Conservation (phyloP, 2,113 vertebrate genomes). For the Pterocles gutturalis region DNA sequence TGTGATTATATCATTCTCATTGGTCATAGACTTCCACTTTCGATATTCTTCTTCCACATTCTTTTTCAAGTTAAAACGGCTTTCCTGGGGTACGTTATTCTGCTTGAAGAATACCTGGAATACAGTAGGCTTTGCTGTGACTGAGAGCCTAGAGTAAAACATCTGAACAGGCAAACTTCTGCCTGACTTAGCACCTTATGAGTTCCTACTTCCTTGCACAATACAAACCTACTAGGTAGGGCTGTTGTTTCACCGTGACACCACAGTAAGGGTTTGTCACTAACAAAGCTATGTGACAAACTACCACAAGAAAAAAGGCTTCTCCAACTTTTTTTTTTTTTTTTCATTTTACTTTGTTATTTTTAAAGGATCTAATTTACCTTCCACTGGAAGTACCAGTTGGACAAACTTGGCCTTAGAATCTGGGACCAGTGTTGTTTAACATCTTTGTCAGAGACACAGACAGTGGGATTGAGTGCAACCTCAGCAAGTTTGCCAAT, state of each 20-base stretch:
- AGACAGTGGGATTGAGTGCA: too few species aligned
- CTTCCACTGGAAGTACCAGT: neutral
- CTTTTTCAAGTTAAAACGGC: slow-evolving; percentile 98
- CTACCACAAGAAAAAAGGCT: neutral
- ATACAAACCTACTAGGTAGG: neutral
- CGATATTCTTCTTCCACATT: slow-evolving; percentile 98
- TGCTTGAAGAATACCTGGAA: slow-evolving; percentile 97
- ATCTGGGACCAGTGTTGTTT: too few species aligned
- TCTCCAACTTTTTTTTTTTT: neutral
- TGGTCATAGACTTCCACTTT: slow-evolving; percentile 99
- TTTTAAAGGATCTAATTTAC: neutral
- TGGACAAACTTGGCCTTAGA: neutral
- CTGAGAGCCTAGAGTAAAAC: neutral
- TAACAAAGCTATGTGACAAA: neutral
- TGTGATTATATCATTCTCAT: slow-evolving; percentile 95
- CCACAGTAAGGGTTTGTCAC: neutral
- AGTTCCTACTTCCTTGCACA: neutral
- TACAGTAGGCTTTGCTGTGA: neutral
- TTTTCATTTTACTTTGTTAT: neutral
- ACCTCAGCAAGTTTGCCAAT: too few species aligned
- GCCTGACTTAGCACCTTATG: neutral
- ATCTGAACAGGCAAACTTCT: neutral
- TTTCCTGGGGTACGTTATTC: slow-evolving; percentile 98
- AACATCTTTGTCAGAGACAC: too few species aligned
- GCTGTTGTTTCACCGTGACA: neutral